Conservation (phyloP, 2,113 vertebrate genomes). For the Nothoprocta pentlandii region DNA sequence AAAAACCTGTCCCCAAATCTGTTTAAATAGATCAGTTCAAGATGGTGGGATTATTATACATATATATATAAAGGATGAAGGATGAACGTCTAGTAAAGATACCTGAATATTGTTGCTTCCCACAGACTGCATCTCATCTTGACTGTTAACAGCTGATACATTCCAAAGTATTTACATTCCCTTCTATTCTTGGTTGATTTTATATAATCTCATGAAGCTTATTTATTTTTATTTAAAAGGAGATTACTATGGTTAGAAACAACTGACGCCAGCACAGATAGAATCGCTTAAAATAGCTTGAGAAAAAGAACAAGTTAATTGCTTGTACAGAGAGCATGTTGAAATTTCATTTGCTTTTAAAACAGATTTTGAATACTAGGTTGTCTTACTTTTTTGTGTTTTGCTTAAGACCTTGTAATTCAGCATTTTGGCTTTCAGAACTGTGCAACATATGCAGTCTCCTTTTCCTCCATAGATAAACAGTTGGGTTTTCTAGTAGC, state of each 20-base stretch:
- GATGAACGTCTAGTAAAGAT: neutral
- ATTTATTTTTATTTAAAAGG: conserved; percentile 6
- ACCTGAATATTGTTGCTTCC: neutral
- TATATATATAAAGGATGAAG: no score
- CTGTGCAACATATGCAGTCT: neutral
- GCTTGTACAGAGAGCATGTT: neutral
- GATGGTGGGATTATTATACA: accelerated
- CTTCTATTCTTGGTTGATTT: conserved; percentile 43
- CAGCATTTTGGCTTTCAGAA: neutral
- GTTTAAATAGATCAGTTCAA: accelerated
- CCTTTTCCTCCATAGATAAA: neutral
- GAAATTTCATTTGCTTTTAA: neutral
- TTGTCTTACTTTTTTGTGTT: neutral
- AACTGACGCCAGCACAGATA: neutral
- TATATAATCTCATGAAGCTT: conserved; percentile 21
- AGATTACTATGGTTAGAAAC: conserved; percentile 40
- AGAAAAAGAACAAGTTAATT: neutral
- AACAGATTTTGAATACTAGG: neutral
- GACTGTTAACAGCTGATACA: neutral
- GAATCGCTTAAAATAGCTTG: conserved; percentile 5
- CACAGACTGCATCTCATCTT: neutral
- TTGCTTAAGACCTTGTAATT: neutral
- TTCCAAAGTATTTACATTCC: neutral
- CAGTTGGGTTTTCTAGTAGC: neutral
- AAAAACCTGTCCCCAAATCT: neutral